Conservation (phyloP, 2,888 invertebrate species). For the Pachymerium ferrugineum region DNA sequence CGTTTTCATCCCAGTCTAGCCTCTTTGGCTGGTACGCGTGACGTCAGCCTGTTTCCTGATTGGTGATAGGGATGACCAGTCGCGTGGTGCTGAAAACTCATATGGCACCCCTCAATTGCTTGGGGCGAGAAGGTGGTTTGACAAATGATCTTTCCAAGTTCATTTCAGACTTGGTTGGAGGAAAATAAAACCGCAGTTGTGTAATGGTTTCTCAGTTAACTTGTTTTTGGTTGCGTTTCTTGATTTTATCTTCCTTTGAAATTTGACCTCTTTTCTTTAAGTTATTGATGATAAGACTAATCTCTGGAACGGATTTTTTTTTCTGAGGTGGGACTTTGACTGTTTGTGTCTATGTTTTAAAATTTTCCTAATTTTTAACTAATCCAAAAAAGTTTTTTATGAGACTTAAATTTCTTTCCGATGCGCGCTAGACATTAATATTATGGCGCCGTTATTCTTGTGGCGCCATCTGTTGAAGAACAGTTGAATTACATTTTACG, state of each 20-base stretch:
- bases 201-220: neutral
- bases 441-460: no score
- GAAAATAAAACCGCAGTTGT: neutral
- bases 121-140: neutral
- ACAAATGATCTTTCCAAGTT: neutral
- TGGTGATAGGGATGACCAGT: neutral
- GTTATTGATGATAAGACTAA: neutral
- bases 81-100: neutral
- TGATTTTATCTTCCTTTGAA: neutral
- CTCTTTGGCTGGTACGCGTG: neutral
- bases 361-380: neutral
- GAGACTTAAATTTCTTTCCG: no score
- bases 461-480: neutral
- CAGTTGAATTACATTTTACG: neutral
- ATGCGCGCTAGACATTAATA: no score
- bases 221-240: neutral
- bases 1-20: no score
- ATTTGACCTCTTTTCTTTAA: neutral
- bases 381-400: no score
- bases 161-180: neutral
- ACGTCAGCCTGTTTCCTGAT: neutral
- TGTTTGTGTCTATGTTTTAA: no score
- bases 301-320: neutral
- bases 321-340: no score
- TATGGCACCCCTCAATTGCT: neutral